Evolutionary conservation across 2,113 vertebrate species (phyloP).

Genomic region (Pterocles orientalis): DNA sequence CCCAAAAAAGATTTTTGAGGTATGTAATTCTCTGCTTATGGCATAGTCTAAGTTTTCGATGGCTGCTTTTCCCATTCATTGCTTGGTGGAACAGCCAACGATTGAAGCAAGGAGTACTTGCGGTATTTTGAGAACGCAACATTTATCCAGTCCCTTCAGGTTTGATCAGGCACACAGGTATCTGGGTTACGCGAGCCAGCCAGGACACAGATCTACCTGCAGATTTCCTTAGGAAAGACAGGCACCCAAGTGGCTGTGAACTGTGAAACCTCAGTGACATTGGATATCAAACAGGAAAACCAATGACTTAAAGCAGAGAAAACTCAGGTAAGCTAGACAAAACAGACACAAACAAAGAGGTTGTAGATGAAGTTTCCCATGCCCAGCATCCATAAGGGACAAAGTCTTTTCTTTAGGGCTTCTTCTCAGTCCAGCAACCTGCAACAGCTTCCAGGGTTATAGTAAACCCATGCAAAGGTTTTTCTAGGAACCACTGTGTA

Average conservation of each 20-base stretch:
- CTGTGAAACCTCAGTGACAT: not conserved
- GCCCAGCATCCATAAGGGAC: not conserved
- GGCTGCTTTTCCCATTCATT: not conserved
- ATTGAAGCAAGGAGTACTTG: not conserved
- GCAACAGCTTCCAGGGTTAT: not conserved
- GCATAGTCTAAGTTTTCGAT: not conserved
- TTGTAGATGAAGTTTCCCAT: not conserved
- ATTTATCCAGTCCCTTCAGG: not conserved
- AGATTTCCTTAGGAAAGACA: not conserved
- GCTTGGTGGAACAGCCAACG: not conserved
- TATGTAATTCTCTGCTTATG: not conserved
- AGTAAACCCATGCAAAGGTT: not conserved
- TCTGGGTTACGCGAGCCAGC: not conserved
- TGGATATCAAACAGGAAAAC: not conserved
- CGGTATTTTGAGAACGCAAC: not conserved
- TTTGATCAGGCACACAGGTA: not conserved
- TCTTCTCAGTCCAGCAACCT: not conserved
- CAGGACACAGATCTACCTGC: not conserved
- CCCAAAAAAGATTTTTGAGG: not conserved
- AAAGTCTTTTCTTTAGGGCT: not conserved
- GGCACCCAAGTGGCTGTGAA: not conserved
- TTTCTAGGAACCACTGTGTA: not conserved
- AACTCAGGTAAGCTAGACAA: not conserved
- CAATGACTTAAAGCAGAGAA: not conserved
- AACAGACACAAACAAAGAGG: not conserved